Percentiles rank a stretch among this genome's conserved stretches.
phyloP scores from a whole-genome alignment of 2,113 vertebrate species.

The Neomonachus schauinslandi region DNA sequence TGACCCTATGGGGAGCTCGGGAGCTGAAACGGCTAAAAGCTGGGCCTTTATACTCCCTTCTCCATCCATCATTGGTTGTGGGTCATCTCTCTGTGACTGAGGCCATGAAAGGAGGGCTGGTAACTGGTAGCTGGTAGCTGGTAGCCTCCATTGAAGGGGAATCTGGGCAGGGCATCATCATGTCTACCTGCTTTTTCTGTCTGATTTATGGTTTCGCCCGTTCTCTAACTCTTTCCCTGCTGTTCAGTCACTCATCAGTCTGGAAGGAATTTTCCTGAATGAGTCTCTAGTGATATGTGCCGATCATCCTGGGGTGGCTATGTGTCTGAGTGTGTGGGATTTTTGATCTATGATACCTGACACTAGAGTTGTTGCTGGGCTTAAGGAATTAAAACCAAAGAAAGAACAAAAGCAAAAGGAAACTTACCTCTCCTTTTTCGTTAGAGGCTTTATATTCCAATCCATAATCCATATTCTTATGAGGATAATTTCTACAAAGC shows the following conservation, averaged over 20 bases:
- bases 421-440: not conserved
- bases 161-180: not conserved
- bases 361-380: not conserved
- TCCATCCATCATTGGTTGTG: not conserved
- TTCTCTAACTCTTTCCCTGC: no score
- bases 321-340: not conserved
- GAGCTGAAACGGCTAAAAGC: not conserved
- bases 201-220: not conserved
- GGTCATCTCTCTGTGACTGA: not conserved
- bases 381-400: not conserved
- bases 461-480: no score
- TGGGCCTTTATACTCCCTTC: not conserved
- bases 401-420: not conserved
- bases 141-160: accelerated
- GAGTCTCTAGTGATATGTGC: not conserved
- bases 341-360: not conserved
- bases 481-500: not conserved
- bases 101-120: accelerated
- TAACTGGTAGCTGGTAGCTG: not conserved
- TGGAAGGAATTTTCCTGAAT: not conserved
- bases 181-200: not conserved
- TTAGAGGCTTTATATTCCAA: not conserved
- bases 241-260: not conserved
- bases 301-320: no score
- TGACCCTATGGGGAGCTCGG: accelerated